A percentile compares a stretch with the other conserved stretches of the same genome.
Conservation (phyloP, 2,888 invertebrate genomes). For the Leucophenga montana region DNA sequence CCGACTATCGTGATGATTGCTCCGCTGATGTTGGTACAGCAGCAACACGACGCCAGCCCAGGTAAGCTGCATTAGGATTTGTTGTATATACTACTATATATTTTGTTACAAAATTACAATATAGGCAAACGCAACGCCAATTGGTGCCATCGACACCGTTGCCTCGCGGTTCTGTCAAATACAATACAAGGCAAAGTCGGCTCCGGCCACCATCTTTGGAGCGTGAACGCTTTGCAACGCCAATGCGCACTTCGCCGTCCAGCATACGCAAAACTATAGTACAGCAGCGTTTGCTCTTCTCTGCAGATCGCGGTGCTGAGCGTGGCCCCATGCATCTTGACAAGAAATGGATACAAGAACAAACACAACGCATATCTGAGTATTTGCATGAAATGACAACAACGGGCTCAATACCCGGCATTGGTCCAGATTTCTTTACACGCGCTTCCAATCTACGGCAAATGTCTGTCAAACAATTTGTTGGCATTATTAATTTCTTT, state of each 20-base stretch:
- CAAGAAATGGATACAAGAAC: conserved; percentile 68
- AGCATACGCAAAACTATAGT: neutral
- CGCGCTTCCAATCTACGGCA: conserved; percentile 61
- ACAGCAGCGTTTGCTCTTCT: conserved; percentile 30
- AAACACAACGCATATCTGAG: conserved; percentile 60
- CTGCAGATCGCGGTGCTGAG: conserved; percentile 56
- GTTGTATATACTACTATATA: too few relatives aligned
- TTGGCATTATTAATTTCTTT: conserved; percentile 65
- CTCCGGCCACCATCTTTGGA: conserved; percentile 1
- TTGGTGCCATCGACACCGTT: neutral
- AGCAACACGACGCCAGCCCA: neutral
- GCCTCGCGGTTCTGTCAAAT: neutral
- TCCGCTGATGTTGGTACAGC: too few relatives aligned
- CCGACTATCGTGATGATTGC: conserved; percentile 9
- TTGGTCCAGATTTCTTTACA: conserved; percentile 56
- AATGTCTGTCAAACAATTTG: conserved; percentile 71
- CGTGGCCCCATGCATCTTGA: conserved; percentile 58
- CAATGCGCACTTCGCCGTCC: neutral
- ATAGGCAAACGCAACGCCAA: neutral
- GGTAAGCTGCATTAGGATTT: neutral
- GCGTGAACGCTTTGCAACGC: conserved; percentile 10
- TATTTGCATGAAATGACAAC: conserved; percentile 53
- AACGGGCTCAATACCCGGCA: conserved; percentile 44
- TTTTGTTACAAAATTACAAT: too few relatives aligned
- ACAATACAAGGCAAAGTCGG: neutral